phyloP scores from a whole-genome alignment of 1,140 invertebrate genomes.

The Drosophila virilis region DNA sequence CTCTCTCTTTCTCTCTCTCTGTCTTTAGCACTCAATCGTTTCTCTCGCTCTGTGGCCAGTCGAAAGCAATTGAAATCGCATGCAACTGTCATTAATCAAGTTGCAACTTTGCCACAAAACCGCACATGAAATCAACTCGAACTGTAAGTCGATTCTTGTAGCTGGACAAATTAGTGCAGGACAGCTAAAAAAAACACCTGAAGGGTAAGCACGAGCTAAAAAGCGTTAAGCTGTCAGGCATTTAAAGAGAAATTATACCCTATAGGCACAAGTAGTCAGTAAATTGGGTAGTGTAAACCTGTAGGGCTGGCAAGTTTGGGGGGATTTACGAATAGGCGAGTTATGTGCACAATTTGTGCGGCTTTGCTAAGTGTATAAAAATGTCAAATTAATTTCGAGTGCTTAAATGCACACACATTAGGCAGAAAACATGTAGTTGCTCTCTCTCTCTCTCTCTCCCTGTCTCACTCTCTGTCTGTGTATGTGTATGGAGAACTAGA shows the following conservation, averaged over 20 bases:
- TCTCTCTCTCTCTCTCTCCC: background rate
- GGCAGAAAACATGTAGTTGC: background rate
- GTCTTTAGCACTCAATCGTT: background rate
- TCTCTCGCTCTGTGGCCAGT: slow-evolving; percentile 18
- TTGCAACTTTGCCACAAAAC: slow-evolving; percentile 57
- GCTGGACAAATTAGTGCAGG: slow-evolving; percentile 56
- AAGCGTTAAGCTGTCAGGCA: slow-evolving; percentile 52
- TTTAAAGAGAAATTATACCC: slow-evolving; percentile 15
- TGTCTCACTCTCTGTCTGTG: background rate
- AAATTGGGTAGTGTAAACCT: slow-evolving; percentile 18
- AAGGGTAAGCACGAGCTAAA: slow-evolving; percentile 46
- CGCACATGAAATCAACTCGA: slow-evolving; percentile 48
- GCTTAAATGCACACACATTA: slow-evolving; percentile 1
- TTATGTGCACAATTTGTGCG: slow-evolving; percentile 21
- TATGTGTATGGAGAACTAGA: slow-evolving; percentile 18
- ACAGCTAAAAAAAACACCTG: slow-evolving; percentile 7
- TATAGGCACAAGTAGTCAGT: background rate
- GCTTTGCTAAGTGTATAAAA: slow-evolving; percentile 55
- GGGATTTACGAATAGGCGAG: slow-evolving; percentile 16
- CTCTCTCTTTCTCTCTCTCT: background rate
- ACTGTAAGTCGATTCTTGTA: slow-evolving; percentile 16
- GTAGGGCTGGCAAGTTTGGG: background rate
- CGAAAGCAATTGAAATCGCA: slow-evolving; percentile 45
- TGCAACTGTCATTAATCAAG: slow-evolving; percentile 51
- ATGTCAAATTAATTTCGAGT: slow-evolving; percentile 53